phyloP scores from a whole-genome alignment of 2,888 invertebrate species.

The Patella pellucida region DNA sequence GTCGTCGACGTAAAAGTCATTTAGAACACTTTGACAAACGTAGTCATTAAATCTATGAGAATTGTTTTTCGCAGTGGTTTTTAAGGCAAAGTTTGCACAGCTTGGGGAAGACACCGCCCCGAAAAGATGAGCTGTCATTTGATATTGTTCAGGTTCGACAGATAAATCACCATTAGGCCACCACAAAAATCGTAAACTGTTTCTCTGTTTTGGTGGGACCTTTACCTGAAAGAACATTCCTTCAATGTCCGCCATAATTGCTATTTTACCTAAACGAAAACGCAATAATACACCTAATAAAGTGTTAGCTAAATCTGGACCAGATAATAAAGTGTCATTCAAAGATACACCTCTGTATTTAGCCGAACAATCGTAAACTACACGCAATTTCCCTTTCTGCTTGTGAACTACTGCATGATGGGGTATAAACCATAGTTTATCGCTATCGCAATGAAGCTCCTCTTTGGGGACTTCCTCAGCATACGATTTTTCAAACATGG shows the following conservation, averaged over 20 bases:
- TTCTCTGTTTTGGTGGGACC: conserved; percentile 17
- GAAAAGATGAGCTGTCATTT: conserved; percentile 25
- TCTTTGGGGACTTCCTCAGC: conserved; percentile 25
- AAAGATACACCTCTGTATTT: conserved; percentile 5
- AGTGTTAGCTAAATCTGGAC: conserved; percentile 15
- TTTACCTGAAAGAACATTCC: conserved; percentile 22
- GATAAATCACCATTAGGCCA: conserved; percentile 19
- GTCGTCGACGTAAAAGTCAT: conserved; percentile 35
- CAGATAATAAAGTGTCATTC: conserved; percentile 1
- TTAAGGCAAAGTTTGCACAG: conserved; percentile 17
- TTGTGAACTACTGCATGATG: conserved; percentile 34
- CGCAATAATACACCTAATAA: conserved; percentile 10
- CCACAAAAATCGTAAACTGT: conserved; percentile 23
- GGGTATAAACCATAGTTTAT: conserved; percentile 35
- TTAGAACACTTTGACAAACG: background rate
- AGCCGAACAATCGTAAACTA: conserved; percentile 33
- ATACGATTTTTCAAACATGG: conserved; percentile 22
- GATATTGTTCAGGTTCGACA: conserved; percentile 8
- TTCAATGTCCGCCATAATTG: conserved; percentile 6
- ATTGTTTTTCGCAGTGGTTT: background rate
- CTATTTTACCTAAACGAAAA: conserved; percentile 8
- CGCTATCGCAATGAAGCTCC: conserved; percentile 12
- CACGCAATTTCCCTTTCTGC: conserved; percentile 27
- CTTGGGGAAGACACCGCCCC: conserved; percentile 23
- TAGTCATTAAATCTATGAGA: background rate